Evolutionary conservation across 2,113 vertebrate genomes (phyloP), one percentile per base, ranked within the genome.

Genomic region (Electrona antarctica): DNA sequence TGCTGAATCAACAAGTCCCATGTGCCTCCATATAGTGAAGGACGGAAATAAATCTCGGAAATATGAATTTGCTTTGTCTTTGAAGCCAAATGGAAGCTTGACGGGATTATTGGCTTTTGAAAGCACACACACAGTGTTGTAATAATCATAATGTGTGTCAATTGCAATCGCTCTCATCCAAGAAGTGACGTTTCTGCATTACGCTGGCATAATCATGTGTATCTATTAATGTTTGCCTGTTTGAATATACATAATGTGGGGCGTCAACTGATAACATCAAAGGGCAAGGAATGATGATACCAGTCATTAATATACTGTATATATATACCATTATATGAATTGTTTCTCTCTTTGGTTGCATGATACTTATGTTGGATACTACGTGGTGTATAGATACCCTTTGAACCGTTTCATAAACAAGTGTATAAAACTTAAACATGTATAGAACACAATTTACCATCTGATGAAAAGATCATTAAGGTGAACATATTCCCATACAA

Each of bases 391-490:
- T 66, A 51, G 64, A 56, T 15, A 56, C 54, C n/a, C n/a, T 13
- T 56, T 56, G 12, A 9, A 10, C 49, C 8, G 8, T 10, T 50
- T 11, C 49, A 50, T 50, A 50, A 50, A 50, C 7, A 50, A 41
- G 33, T 41, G 33, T 41, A 41, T 50, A 9, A 9, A 50, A 50
- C 11, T 50, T 11, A 50, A 50, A 60, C 52, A 50, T 65, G 58
- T 61, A 48, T 60, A 7, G 5, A 10, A 61, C 50, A 45, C 10
- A 47, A 48, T 56, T 67, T 55, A 8, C 49, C 49, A 71, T 58
- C 57, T 46, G 73, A 64, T 81, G 65, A 41, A 81, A 84, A 60
- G 76, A 72, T 62, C 82, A 80, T 63, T 63, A 74, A 49, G 60
- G 54, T 48, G 61, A 71, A 67, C 3, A 41, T 41, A 72, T 69